Percentiles rank a stretch among this genome's conserved stretches.
Conservation (phyloP, 2,113 vertebrate genomes). For the Podiceps cristatus region DNA sequence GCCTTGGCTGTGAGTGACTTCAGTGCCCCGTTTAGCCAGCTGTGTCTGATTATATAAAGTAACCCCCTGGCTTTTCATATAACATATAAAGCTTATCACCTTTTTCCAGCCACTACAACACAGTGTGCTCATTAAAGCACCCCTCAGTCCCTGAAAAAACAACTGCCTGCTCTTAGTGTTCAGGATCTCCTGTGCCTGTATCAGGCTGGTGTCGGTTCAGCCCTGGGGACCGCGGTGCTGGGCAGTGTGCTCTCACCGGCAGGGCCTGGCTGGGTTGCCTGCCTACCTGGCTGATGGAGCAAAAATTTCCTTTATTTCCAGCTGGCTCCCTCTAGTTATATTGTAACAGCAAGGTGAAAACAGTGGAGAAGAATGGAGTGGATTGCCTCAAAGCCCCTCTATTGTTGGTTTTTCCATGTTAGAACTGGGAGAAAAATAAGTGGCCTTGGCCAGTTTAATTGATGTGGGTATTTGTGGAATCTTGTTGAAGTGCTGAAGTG, state of each 20-base stretch:
- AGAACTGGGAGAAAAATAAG: not conserved
- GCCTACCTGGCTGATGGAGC: fast-evolving
- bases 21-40: conserved; percentile 58
- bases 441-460: not conserved
- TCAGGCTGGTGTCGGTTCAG: not conserved
- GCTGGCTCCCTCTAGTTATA: not conserved
- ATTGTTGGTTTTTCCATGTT: fast-evolving
- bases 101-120: conserved; percentile 25
- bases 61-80: conserved; percentile 37
- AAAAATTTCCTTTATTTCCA: not conserved
- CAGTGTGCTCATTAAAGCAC: not conserved
- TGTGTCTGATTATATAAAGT: conserved; percentile 19
- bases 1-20: not conserved
- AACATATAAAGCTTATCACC: conserved; percentile 34
- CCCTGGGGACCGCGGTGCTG: not conserved
- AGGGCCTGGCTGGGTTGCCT: not conserved
- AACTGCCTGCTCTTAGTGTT: not conserved
- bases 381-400: not conserved
- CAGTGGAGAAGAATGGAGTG: not conserved
- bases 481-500: not conserved
- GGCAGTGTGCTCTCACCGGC: fast-evolving
- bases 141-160: not conserved
- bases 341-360: not conserved
- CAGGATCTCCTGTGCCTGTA: not conserved
- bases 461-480: not conserved